A percentile compares a stretch with the other conserved stretches of the same genome.
Conservation (phyloP, 2,113 vertebrate species). For the Alosa alosa region DNA sequence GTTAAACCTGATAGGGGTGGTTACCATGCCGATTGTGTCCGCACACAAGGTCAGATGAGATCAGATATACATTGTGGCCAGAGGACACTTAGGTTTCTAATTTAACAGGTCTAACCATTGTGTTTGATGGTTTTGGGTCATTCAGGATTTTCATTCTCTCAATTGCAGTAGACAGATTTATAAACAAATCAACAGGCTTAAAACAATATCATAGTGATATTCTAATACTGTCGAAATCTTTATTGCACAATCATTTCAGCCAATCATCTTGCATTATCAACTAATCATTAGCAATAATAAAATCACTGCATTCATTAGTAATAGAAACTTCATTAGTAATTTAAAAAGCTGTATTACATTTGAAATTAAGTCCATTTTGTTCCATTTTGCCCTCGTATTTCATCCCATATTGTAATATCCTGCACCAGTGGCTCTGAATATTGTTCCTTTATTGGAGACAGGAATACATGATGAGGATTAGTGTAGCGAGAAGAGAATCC, state of each 20-base stretch:
- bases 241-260: too few relatives aligned
- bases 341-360: neutral
- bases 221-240: neutral
- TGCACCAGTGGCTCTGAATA: neutral
- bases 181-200: neutral
- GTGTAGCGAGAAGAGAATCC: neutral
- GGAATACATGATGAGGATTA: constrained; percentile 1
- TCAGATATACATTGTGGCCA: neutral
- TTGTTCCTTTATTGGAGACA: neutral
- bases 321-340: neutral
- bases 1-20: constrained; percentile 35
- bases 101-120: neutral
- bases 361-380: neutral
- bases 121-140: neutral
- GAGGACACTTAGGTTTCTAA: neutral
- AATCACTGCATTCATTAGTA: neutral
- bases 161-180: neutral
- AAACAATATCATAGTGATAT: neutral
- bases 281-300: neutral
- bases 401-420: neutral
- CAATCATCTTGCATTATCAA: neutral
- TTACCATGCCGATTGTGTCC: constrained; percentile 44
- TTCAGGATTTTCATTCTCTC: neutral
- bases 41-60: constrained; percentile 40
- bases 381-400: neutral